Evolutionary conservation across 2,888 invertebrate species (phyloP), one percentile per base, ranked within the genome.

Genomic region (Omphaloscelis lunosa): DNA sequence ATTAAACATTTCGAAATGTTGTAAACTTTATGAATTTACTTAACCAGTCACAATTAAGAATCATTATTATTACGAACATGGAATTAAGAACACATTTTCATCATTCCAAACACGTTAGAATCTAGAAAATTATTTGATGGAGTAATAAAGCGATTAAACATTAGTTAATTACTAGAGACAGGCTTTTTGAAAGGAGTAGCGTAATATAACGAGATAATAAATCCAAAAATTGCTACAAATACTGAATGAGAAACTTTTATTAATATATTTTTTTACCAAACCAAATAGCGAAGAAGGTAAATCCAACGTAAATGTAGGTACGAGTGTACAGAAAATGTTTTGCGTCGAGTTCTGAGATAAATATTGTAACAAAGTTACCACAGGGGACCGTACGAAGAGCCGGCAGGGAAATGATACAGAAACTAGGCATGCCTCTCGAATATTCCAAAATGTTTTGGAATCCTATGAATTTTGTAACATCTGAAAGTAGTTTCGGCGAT

Each of bases 401-500:
- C 87, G 58, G 65, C 83, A 71, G 87, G 88, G 88, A 88, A 88
- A 88, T 87, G 84, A 83, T 82, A 86, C 77, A 76, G 86, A 86
- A 86, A 88, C 88, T 83, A 84, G 76, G 61, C 79, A 83, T 80
- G 82, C 80, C 75, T 56, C 80, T 75, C 82, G 71, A 87, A 88
- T 85, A 83, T 88, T 87, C 86, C 75, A 83, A 85, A 86, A 79
- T 75, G 69, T 79, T 77, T 81, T 77, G 86, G 79, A 71, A 83
- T 83, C 72, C 85, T 75, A 80, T 84, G 88, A 88, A 88, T 88
- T 87, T 88, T 88, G 80, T 86, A 84, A 85, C 85, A 83, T 82
- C 83, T 85, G 76, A 85, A 85, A 84, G 84, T 85, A 85, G 84
- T 84, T 82, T 79, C 74, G 73, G 39, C 73, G 75, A 73, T 84